Evolutionary conservation across 2,113 vertebrate species (phyloP), one percentile per base, ranked within the genome.

Genomic region (Ifrita kowaldi): DNA sequence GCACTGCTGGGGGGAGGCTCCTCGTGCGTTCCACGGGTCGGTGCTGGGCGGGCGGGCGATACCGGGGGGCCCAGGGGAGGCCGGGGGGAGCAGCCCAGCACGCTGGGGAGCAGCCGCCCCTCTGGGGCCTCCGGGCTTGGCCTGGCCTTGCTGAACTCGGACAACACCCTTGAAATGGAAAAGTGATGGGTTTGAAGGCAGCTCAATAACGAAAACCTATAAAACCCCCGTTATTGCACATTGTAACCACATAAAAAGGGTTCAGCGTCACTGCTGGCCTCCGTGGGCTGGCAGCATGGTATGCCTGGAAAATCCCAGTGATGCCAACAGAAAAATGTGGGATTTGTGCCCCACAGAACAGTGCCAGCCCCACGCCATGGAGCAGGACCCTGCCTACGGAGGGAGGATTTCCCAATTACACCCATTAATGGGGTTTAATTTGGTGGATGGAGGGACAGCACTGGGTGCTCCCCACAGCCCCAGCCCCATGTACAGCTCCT

Each of bases 141-240:
- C 69, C 97, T 96, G 91, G 95, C 95, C 96, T 97, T 98, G 96
- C 91, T 97, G 97, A 98, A 98, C 93, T 98, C 97, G 0, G 95
- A 98, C 90, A 98, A 79, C 42, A 98, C 97, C 97, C 98, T 98
- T 37, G 46, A 75, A 94, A 91, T 7, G 94, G 90, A 97, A 70
- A 82, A 59, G 21, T 0, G n/a, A 89, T 2, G 0, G 0, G 57
- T n/a, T 13, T 44, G 67, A 75, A 14, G 0, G 1, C 3, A 47
- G 57, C n/a, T 35, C 3, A 4, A 7, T 7, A 46, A 57, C 7
- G 37, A 56, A 20, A 33, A 56, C 4, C 37, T 12, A 3, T 1
- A 42, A 53, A 49, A 1, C 3, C 8, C 6, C 10, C 1, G 2
- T 27, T 44, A 37, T 0, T 17, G 42, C 19, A n/a, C 41, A 32